phyloP scores from a whole-genome alignment of 1,140 invertebrate genomes.

The Leptinotarsa lineolata region DNA sequence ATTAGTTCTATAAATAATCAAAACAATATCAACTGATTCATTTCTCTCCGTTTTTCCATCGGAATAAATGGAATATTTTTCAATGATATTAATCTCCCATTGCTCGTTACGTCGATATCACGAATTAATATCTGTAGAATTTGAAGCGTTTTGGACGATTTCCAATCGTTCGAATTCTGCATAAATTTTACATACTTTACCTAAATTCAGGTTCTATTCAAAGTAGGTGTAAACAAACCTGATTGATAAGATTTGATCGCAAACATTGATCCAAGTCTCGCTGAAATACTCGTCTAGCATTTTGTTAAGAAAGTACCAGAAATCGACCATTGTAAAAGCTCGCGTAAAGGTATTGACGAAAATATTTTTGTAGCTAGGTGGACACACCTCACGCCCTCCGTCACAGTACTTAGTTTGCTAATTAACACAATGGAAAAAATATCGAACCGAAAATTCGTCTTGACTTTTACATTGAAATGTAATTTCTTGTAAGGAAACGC shows the following conservation, averaged over 20 bases:
- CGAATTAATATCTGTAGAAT: slow-evolving; percentile 3
- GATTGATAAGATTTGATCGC: background rate
- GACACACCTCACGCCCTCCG: no score
- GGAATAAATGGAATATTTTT: background rate
- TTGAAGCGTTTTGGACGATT: background rate
- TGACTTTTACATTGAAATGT: no score
- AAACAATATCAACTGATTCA: background rate
- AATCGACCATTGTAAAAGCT: no score
- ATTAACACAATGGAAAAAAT: no score
- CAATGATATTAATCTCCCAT: background rate
- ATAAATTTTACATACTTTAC: background rate
- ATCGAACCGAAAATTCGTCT: no score
- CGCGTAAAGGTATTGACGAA: no score
- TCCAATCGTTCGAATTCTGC: background rate
- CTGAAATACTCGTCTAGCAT: no score
- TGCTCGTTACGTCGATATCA: background rate
- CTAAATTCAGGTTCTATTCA: background rate
- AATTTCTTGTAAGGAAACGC: no score
- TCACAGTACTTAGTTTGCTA: no score
- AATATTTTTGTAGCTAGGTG: no score
- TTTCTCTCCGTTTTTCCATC: background rate
- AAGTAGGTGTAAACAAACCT: background rate
- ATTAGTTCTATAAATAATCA: background rate
- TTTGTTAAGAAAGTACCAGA: no score
- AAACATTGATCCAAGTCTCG: no score